Base-by-base conservation (phyloP, 2,888 invertebrate species). In the Amitus sp. region DNA sequence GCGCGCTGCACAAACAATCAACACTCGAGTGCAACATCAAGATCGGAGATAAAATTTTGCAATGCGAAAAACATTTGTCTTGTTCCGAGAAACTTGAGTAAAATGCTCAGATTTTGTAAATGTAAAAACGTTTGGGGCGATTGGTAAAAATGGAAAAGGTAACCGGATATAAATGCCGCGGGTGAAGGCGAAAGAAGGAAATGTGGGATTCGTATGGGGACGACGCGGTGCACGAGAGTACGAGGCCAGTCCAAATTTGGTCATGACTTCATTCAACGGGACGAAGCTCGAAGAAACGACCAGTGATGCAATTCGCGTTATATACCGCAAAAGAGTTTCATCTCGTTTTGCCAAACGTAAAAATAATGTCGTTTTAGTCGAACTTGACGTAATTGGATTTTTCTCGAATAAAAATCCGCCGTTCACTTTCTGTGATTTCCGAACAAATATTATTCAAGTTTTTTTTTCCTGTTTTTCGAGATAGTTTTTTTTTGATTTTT, bases 211-310 rank as follows among this genome's bases (percentile, higher is more conserved):
- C 13, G 43, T 28, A 18, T 34, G 13, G 37, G 54, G n/a, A n/a
- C n/a, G n/a, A 59, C 48, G 45, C 55, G 47, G 59, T 63, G 52
- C 49, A 40, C 43, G 56, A 63, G 62, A 62, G 61, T 67, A 66
- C 62, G 64, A 66, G 63, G 69, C 66, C 74, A 67, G 69, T 62
- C 74, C 74, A 75, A 75, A 75, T 75, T 73, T 78, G 77, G 78
- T 77, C 76, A 77, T 78, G 73, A 65, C 69, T 71, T 69, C 73
- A 73, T 74, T 72, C 70, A 71, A 71, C 64, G 67, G 70, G 62
- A 66, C 68, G 67, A 61, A 71, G 67, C 65, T 75, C 73, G 71
- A 71, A 69, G 48, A 55, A 56, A 39, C 59, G 51, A 47, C 37
- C 62, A 65, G 55, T 67, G 61, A 65, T 67, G 60, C 60, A 62